These are phyloP conservation scores for Colletes latitarsis DNA, from an alignment of 1,140 invertebrate species.

Conservation along the genomic window DNA sequence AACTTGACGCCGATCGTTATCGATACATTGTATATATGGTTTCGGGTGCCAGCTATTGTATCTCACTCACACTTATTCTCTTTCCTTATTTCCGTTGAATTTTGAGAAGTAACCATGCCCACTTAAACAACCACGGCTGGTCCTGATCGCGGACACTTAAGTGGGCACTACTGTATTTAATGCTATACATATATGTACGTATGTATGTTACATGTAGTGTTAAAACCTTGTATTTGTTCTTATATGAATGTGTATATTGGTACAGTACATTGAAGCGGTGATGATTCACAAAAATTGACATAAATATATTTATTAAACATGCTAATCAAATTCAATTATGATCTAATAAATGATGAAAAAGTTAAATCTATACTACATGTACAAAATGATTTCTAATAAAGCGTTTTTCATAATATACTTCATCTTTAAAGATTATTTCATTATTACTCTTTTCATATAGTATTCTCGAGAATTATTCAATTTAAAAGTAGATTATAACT, in stretches of 20 bases:
- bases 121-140: too few relatives aligned
- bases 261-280: conserved; percentile 69
- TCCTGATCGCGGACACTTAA: too few relatives aligned
- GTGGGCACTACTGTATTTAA: too few relatives aligned
- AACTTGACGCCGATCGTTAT: too few relatives aligned
- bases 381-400: not conserved
- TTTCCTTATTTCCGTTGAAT: too few relatives aligned
- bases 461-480: not conserved
- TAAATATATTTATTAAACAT: conserved; percentile 9
- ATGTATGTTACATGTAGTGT: conserved; percentile 8
- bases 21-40: too few relatives aligned
- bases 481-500: not conserved
- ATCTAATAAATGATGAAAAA: not conserved
- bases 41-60: too few relatives aligned
- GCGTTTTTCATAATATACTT: too few relatives aligned
- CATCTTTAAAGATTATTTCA: not conserved
- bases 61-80: too few relatives aligned
- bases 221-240: not conserved
- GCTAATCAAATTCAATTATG: not conserved
- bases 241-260: not conserved
- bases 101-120: too few relatives aligned
- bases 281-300: not conserved
- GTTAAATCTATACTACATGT: not conserved
- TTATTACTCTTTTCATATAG: conserved; percentile 3
- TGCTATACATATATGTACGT: not conserved